These are phyloP conservation scores for Cyclopterus lumpus DNA, from an alignment of 2,797 vertebrate genomes.

Conservation along the genomic window DNA sequence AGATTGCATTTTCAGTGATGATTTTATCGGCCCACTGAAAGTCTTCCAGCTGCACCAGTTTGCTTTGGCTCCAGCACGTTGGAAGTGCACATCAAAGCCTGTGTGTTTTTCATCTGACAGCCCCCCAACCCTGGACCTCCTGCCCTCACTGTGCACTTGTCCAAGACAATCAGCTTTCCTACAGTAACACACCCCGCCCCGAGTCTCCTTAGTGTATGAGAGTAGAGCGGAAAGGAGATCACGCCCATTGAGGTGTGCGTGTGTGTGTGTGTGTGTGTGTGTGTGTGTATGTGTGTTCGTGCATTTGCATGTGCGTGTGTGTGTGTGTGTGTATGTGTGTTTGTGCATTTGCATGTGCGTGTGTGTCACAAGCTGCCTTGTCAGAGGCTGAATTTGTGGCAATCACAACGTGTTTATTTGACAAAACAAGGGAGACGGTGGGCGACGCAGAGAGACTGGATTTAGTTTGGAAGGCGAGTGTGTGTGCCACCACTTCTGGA, in stretches of 20 bases:
- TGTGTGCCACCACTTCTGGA: constrained; percentile 4
- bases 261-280: not conserved
- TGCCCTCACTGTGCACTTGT: constrained; percentile 71
- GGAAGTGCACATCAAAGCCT: constrained; percentile 73
- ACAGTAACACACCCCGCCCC: constrained; percentile 25
- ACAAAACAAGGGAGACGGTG: not conserved
- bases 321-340: not conserved
- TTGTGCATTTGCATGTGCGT: not conserved
- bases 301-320: not conserved
- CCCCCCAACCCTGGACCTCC: constrained; percentile 52
- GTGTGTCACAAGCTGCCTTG: not conserved
- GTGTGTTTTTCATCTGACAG: constrained; percentile 71
- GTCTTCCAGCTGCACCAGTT: constrained; percentile 46
- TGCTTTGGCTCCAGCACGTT: constrained; percentile 48
- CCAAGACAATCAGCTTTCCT: constrained; percentile 63
- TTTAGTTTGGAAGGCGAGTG: constrained; percentile 1
- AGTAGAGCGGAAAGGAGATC: constrained; percentile 19
- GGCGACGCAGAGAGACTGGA: not conserved
- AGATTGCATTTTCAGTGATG: constrained; percentile 12
- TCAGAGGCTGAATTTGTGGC: constrained; percentile 13
- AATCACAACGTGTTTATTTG: not conserved
- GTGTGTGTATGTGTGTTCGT: not conserved
- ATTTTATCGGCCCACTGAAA: constrained; percentile 46
- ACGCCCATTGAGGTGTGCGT: not conserved
- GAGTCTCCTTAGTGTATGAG: constrained; percentile 21